Conservation (phyloP, 2,113 vertebrate species). For the Microcebus tavaratra region DNA sequence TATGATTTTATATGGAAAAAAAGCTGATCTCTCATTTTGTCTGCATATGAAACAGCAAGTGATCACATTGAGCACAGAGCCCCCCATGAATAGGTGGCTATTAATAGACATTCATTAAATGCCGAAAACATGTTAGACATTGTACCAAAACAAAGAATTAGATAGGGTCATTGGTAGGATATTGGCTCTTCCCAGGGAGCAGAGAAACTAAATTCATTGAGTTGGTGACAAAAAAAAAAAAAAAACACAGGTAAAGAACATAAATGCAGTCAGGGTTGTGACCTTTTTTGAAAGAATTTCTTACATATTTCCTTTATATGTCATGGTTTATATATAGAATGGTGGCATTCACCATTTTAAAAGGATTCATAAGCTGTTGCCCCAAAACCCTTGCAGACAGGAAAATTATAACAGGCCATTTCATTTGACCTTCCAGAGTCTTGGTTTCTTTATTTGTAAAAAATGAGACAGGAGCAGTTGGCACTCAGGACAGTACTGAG, state of each 20-base stretch:
- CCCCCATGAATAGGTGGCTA: conserved; percentile 21
- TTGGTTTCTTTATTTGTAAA: conserved; percentile 50
- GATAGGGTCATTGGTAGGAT: conserved; percentile 37
- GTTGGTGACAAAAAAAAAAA: neutral
- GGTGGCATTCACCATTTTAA: conserved; percentile 53
- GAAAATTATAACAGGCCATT: conserved; percentile 58
- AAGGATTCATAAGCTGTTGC: conserved; percentile 52
- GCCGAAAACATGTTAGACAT: conserved; percentile 24
- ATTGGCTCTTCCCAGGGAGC: conserved; percentile 35
- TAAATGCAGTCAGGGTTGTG: conserved; percentile 61
- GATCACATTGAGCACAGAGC: neutral
- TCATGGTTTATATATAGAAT: conserved; percentile 68
- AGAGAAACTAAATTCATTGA: conserved; percentile 59
- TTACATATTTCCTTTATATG: conserved; percentile 68
- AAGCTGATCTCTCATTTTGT: neutral
- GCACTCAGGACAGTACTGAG: neutral
- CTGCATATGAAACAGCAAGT: conserved; percentile 19
- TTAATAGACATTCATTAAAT: conserved; percentile 72
- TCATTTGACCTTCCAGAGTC: conserved; percentile 24
- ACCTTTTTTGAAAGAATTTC: conserved; percentile 64
- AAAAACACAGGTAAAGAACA: conserved; percentile 42
- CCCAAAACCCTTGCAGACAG: conserved; percentile 39
- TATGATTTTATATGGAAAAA: neutral
- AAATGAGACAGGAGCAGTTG: conserved; percentile 36
- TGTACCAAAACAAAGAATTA: conserved; percentile 69